Conservation (phyloP, 2,113 vertebrate genomes). For the Porphyrio hochstetteri region DNA sequence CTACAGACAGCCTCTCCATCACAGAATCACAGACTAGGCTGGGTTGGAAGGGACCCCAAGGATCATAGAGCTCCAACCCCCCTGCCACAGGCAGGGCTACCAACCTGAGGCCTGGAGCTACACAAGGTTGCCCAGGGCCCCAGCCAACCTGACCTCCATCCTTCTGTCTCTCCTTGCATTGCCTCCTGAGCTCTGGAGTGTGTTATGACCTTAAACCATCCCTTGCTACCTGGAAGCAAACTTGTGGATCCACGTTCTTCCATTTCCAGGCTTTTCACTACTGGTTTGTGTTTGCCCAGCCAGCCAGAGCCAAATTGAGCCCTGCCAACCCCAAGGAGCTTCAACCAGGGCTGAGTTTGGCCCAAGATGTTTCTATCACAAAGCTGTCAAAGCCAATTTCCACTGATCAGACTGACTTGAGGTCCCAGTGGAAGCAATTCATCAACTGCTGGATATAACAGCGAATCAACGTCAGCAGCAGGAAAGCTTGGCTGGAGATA, state of each 20-base stretch:
- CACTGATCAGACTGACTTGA: not conserved
- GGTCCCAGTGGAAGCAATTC: not conserved
- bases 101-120: no score
- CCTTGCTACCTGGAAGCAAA: not conserved
- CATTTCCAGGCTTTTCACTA: not conserved
- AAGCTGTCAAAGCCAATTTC: constrained; percentile 36
- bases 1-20: not conserved
- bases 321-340: not conserved
- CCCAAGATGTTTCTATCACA: not conserved
- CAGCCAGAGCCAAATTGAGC: not conserved
- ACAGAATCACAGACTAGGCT: no score
- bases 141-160: no score
- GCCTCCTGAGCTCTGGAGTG: not conserved
- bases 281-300: not conserved
- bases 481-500: not conserved
- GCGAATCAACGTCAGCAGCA: constrained; percentile 8
- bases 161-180: not conserved
- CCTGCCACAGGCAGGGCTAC: no score
- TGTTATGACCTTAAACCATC: not conserved
- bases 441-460: not conserved
- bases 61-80: no score
- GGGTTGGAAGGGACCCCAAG: no score
- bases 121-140: no score
- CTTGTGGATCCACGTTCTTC: not conserved
- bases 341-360: not conserved